These are phyloP conservation scores for Nemopilema nomurai DNA, from an alignment of 30 jellyfish, hydroid and myxozoan species.

Conservation along the genomic window DNA sequence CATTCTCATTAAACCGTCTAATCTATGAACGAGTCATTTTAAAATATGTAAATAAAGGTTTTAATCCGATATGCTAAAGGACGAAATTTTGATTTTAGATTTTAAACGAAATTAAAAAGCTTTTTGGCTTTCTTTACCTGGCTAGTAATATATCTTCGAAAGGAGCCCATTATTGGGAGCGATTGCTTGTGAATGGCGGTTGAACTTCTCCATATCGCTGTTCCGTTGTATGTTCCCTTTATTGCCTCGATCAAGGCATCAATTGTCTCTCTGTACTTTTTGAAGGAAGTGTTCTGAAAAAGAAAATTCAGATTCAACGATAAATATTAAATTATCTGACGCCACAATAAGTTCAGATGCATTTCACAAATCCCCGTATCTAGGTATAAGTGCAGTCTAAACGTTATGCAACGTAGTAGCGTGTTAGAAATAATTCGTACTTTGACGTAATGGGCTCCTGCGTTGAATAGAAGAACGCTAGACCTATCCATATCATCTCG, in stretches of 20 bases:
- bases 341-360: too few species aligned
- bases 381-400: too few species aligned
- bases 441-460: slow-evolving; percentile 97
- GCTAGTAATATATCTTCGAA: slow-evolving; percentile 83
- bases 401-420: too few species aligned
- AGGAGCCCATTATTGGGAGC: slow-evolving; percentile 92
- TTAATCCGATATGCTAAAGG: background rate
- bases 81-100: too few species aligned
- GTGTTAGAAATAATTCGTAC: slow-evolving; percentile 54
- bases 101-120: background rate
- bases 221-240: slow-evolving; percentile 67
- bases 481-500: slow-evolving; percentile 72
- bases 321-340: too few species aligned
- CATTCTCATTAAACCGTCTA: too few species aligned
- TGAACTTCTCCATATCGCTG: slow-evolving; percentile 91
- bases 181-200: slow-evolving; percentile 91
- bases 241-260: slow-evolving; percentile 87
- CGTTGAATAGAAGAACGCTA: slow-evolving; percentile 84
- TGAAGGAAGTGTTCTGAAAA: slow-evolving; percentile 86
- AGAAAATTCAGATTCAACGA: too few species aligned
- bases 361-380: too few species aligned
- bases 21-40: too few species aligned
- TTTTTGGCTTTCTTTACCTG: slow-evolving; percentile 61
- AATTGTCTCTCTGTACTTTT: slow-evolving; percentile 80
- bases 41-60: too few species aligned